A percentile compares a stretch with the other conserved stretches of the same genome.
Evolutionary conservation across 2,113 vertebrate genomes (phyloP).

Genomic region (Ciconia stormi): DNA sequence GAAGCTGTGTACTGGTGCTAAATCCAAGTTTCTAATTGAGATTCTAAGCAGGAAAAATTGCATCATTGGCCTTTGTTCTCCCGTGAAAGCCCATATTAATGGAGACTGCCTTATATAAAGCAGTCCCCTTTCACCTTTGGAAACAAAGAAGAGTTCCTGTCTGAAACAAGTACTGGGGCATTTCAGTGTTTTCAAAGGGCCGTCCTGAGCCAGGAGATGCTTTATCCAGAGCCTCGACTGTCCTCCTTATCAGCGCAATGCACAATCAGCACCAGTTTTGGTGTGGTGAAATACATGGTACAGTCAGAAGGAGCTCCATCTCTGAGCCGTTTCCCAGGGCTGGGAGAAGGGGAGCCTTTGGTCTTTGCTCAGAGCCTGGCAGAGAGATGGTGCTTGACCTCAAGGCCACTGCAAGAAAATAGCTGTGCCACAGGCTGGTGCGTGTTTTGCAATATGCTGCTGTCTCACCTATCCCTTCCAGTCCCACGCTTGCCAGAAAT

Average conservation of each 20-base stretch:
- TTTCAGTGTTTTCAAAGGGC: neutral
- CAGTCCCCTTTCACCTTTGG: constrained; percentile 15
- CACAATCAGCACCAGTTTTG: neutral
- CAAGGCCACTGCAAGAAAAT: neutral
- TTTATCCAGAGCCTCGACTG: neutral
- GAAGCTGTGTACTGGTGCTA: neutral
- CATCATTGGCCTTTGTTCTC: constrained; percentile 46
- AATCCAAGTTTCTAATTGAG: constrained; percentile 52
- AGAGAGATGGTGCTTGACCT: neutral
- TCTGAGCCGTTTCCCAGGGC: neutral
- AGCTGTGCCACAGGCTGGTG: neutral
- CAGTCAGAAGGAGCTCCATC: neutral
- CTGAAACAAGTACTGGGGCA: neutral
- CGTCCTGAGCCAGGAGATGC: neutral
- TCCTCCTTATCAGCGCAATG: accelerated
- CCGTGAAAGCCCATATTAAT: constrained; percentile 24
- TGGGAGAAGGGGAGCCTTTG: neutral
- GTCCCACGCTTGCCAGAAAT: neutral
- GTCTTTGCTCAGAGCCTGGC: neutral
- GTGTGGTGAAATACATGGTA: neutral
- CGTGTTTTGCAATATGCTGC: neutral
- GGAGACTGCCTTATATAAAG: neutral
- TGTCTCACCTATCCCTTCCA: neutral
- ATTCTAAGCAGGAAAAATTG: constrained; percentile 56
- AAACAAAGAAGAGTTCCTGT: constrained; percentile 14